These are phyloP conservation scores for Sebastes minor DNA, from an alignment of 2,797 vertebrate species.

Conservation along the genomic window DNA sequence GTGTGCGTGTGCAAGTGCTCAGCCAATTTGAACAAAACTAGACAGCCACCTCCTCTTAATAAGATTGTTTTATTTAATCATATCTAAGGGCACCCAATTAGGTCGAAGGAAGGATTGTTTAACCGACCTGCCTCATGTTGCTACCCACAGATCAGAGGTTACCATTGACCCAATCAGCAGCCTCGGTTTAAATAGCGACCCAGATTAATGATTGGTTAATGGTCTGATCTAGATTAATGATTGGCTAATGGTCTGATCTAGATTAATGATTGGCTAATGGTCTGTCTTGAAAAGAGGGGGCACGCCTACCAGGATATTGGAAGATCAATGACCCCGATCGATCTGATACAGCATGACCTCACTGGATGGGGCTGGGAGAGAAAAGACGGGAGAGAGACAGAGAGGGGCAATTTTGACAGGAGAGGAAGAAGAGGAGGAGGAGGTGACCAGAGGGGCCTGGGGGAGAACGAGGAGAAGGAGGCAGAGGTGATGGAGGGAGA, in stretches of 20 bases:
- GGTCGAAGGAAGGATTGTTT: neutral
- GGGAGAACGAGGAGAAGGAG: slow-evolving; percentile 4
- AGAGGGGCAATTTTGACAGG: slow-evolving; percentile 14
- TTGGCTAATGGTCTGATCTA: slow-evolving; percentile 57
- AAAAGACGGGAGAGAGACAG: neutral
- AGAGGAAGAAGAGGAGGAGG: neutral
- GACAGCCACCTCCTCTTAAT: neutral
- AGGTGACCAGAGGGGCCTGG: slow-evolving; percentile 10
- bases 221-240: slow-evolving; percentile 61
- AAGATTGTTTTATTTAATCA: slow-evolving; percentile 21
- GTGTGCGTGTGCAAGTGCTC: neutral
- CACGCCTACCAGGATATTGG: slow-evolving; percentile 9
- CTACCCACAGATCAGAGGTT: slow-evolving; percentile 36
- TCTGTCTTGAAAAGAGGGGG: slow-evolving; percentile 41
- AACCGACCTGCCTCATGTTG: slow-evolving; percentile 6
- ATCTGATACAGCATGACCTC: slow-evolving; percentile 53
- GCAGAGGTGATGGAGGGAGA: neutral
- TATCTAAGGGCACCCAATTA: slow-evolving; percentile 6
- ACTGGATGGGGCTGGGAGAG: slow-evolving; percentile 6
- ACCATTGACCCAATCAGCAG: slow-evolving; percentile 42
- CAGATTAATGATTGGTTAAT: slow-evolving; percentile 62
- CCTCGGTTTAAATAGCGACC: slow-evolving; percentile 17
- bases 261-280: slow-evolving; percentile 67
- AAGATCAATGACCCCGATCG: slow-evolving; percentile 54
- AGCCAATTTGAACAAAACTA: neutral